These are phyloP conservation scores for Argyresthia albistria DNA, from an alignment of 2,888 invertebrate species.

Conservation along the genomic window DNA sequence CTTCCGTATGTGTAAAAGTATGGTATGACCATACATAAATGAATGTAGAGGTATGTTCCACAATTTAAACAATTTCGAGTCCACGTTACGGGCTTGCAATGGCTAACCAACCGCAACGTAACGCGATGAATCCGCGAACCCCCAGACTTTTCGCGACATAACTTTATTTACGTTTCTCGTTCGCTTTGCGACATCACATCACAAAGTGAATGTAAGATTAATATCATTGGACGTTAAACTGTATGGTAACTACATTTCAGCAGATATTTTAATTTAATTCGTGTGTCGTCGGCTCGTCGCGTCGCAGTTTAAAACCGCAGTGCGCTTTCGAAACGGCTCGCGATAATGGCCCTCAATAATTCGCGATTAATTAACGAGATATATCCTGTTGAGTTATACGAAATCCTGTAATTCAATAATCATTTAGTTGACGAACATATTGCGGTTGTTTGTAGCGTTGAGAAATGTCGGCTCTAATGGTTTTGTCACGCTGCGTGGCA, in stretches of 20 bases:
- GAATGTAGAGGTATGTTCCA: too few relatives aligned
- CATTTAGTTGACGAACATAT: neutral
- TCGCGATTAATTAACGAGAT: too few relatives aligned
- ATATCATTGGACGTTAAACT: neutral
- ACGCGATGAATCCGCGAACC: too few relatives aligned
- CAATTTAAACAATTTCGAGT: too few relatives aligned
- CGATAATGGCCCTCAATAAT: neutral
- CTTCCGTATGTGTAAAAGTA: too few relatives aligned
- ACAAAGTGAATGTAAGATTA: neutral
- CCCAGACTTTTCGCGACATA: too few relatives aligned
- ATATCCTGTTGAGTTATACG: too few relatives aligned
- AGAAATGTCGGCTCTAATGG: too few relatives aligned
- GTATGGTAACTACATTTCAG: neutral
- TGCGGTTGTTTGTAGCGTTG: neutral
- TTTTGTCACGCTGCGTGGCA: too few relatives aligned
- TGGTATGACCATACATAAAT: too few relatives aligned
- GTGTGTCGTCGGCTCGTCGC: neutral
- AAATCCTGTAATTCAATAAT: neutral
- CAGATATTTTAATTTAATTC: slow-evolving; percentile 3
- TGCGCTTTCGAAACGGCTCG: neutral
- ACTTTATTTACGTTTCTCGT: neutral
- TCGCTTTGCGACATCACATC: neutral
- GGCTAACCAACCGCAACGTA: too few relatives aligned
- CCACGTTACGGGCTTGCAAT: too few relatives aligned
- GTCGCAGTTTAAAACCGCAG: neutral